Evolutionary conservation across 2,888 invertebrate genomes (phyloP), one percentile per base, ranked within the genome.

Genomic region (Tenthredo livida): DNA sequence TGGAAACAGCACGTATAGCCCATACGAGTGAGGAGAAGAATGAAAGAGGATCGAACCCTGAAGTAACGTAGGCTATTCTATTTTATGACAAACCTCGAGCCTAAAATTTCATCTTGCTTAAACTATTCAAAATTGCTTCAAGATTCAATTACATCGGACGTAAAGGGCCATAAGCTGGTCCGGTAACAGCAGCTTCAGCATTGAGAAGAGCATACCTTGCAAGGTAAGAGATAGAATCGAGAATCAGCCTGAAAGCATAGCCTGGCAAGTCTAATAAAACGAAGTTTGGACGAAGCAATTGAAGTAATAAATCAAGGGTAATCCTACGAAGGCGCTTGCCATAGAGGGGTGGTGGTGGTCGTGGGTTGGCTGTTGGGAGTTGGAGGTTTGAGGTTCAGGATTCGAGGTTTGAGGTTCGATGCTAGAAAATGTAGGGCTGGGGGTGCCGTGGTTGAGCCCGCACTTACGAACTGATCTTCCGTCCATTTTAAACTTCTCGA

Each of bases 251-350:
- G 61, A 80, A 80, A 58, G 80, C 80, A 80, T 58, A 61, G 80
- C 77, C 84, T 43, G 80, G 29, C 65, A 78, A 61, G 84, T 73
- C 78, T 65, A 84, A 84, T 84, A 84, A 84, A 84, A 84, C 77
- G 77, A 84, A 84, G 78, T 84, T 84, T 80, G 78, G 80, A 84
- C 84, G 80, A 78, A 84, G 84, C 84, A 84, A 84, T 84, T 84
- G 84, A 67, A 77, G 77, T 61, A 47, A 84, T 80, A 84, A 84
- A 84, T 84, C 84, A 84, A 21, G 25, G 84, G 84, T 84, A 84
- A 84, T 84, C 84, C 84, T 33, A 84, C 78, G 65, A 25, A 84
- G 67, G 47, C 67, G 58, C 37, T 80, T 80, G 58, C 61, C 61
- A 40, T 61, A 37, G 78, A 67, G 37, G 29, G 65, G 78, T 50